A percentile compares a stretch with the other conserved stretches of the same genome.
Evolutionary conservation across 2,113 vertebrate species (phyloP).

Genomic region (Microtus richardsoni): DNA sequence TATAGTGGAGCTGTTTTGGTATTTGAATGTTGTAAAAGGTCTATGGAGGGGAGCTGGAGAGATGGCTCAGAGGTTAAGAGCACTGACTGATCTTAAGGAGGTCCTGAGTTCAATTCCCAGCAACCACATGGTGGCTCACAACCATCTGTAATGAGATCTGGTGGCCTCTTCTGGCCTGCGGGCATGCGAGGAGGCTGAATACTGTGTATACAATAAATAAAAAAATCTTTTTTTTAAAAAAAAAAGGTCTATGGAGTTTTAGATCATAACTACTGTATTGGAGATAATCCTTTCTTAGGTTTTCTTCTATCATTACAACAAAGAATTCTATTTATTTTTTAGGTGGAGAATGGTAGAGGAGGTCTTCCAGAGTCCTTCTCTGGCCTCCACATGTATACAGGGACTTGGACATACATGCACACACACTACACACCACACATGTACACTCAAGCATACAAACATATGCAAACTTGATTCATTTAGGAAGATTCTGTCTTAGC

Average conservation of each 20-base stretch:
- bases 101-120: too few species aligned
- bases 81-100: too few species aligned
- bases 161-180: too few species aligned
- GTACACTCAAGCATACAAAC: too few species aligned
- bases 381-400: background rate
- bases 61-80: too few species aligned
- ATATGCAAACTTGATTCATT: too few species aligned
- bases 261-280: background rate
- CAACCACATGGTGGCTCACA: too few species aligned
- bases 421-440: too few species aligned
- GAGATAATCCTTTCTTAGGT: background rate
- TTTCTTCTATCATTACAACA: background rate
- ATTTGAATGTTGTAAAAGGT: background rate
- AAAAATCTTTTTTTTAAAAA: too few species aligned
- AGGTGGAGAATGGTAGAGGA: background rate
- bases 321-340: background rate
- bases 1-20: background rate
- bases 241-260: background rate
- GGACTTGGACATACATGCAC: background rate
- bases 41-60: background rate
- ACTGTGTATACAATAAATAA: too few species aligned
- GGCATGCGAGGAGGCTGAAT: too few species aligned
- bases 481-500: background rate
- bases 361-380: background rate
- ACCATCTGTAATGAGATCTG: too few species aligned